Evolutionary conservation across 1,140 invertebrate species (phyloP), one percentile per base, ranked within the genome.

Genomic region (Cherax quadricarinatus): DNA sequence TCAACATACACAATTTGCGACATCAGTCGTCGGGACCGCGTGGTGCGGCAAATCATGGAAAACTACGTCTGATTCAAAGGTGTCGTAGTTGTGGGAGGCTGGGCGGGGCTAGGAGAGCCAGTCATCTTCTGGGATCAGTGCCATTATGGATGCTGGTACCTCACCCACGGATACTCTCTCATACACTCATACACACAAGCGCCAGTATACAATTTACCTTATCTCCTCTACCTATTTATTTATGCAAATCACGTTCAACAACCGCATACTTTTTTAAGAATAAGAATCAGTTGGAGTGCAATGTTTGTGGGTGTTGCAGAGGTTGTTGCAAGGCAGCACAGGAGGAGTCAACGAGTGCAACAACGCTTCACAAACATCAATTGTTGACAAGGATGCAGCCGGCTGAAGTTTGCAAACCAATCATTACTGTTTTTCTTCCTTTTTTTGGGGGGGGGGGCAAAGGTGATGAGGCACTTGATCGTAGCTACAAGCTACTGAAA

Each of bases 1-100:
- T 89, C 80, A 89, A 83, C 83, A 89, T 75, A 89, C 88, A 89
- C 30, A 89, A 89, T 89, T 60, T 89, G 79, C 88, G 41, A 60
- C 88, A 75, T 73, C 60, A 62, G 83, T 83, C 88, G 83, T 24
- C 88, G 66, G 41, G 51, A 30, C 88, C 30, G 30, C 30, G 30
- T 41, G 30, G 73, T 83, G 88, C 80, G 75, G 60, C 86, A 70
- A 41, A 79, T 51, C 88, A 73, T 83, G 80, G 88, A 89, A 53
- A 75, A 83, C 73, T 73, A 83, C 30, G 30, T 60, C 21, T n/a
- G 21, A n/a, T 30, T 12, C 18, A 7, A 16, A 66, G 62, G 4
- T 16, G n/a, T 12, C 70, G n/a, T 70, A 16, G 62, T 14, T 70
- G 62, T n/a, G 62, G 62, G 62, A 16, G 16, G 62, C 62, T 70